Percentiles rank a stretch among this genome's conserved stretches.
phyloP scores from a whole-genome alignment of 2,113 vertebrate species.

The Edolisoma coerulescens region DNA sequence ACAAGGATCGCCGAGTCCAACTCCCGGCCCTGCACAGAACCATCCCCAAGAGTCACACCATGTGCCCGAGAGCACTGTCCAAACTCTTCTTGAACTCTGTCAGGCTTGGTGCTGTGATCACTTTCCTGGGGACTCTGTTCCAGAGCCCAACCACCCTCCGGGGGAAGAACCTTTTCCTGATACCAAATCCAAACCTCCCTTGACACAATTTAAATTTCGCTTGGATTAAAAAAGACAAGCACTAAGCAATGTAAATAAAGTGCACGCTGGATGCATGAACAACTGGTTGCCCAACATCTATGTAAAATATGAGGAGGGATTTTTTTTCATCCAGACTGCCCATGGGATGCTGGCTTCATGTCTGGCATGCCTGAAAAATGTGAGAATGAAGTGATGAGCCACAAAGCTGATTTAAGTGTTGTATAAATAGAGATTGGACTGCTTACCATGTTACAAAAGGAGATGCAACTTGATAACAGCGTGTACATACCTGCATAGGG shows the following conservation, averaged over 20 bases:
- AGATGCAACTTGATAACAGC: neutral
- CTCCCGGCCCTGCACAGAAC: neutral
- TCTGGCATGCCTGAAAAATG: rapidly evolving
- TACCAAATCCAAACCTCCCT: neutral
- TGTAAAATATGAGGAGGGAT: rapidly evolving
- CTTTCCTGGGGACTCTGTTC: neutral
- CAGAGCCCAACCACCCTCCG: neutral
- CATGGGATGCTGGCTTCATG: no score
- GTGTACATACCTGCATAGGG: neutral
- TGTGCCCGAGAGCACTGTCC: no score
- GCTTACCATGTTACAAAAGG: neutral
- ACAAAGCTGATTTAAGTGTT: neutral
- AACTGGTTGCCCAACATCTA: neutral
- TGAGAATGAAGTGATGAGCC: neutral
- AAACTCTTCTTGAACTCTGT: neutral
- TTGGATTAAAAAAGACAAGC: neutral
- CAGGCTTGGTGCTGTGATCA: neutral
- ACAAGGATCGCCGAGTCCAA: neutral
- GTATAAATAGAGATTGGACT: neutral
- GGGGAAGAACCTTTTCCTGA: neutral
- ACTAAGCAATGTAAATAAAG: rapidly evolving
- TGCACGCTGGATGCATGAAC: rapidly evolving
- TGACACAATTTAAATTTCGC: neutral
- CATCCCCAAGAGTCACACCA: neutral
- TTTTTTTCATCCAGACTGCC: neutral